These are phyloP conservation scores for Baryphthengus martii DNA, from an alignment of 2,113 vertebrate species.

Conservation along the genomic window DNA sequence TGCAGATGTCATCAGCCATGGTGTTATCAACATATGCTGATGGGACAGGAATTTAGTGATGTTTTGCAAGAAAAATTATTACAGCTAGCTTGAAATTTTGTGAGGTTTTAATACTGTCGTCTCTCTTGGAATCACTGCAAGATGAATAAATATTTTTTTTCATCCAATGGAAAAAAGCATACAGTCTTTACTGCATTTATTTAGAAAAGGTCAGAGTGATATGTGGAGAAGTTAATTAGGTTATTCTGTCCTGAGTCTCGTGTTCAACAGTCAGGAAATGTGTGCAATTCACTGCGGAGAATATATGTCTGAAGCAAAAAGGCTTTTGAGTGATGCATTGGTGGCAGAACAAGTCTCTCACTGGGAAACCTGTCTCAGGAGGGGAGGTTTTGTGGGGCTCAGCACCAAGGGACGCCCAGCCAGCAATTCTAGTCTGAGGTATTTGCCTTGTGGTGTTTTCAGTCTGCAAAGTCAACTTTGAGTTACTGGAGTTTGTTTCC, in stretches of 20 bases:
- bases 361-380: background rate
- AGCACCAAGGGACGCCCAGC: background rate
- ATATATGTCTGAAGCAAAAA: rapidly evolving
- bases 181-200: background rate
- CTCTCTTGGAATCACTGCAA: background rate
- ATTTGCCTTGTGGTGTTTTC: background rate
- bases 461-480: background rate
- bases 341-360: background rate
- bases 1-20: background rate
- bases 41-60: background rate
- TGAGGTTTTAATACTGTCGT: background rate
- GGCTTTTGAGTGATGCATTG: background rate
- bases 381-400: background rate
- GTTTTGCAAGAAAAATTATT: background rate
- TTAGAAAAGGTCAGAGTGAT: background rate
- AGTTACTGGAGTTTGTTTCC: background rate
- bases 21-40: background rate
- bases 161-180: background rate
- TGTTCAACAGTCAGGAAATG: background rate
- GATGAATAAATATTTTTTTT: background rate
- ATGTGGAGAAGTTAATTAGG: background rate
- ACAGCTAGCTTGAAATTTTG: background rate
- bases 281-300: background rate
- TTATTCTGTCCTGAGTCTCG: background rate
- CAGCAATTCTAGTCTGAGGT: rapidly evolving